Conservation (phyloP, 2,797 vertebrate species). For the Spizella passerina region DNA sequence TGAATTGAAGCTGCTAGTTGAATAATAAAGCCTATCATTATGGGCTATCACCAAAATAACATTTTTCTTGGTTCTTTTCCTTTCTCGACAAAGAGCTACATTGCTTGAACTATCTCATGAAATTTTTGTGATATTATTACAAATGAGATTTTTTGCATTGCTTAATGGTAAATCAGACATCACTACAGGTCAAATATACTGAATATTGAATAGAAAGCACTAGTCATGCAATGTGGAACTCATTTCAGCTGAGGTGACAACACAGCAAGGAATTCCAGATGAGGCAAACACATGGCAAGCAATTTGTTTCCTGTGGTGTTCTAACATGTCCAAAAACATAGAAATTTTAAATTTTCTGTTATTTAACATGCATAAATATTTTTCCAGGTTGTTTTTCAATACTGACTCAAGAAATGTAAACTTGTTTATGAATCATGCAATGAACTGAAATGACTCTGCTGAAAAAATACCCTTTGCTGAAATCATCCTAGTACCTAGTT, state of each 20-base stretch:
- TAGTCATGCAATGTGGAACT: neutral
- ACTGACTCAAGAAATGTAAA: neutral
- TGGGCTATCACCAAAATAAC: neutral
- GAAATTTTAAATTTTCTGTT: neutral
- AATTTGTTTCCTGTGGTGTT: neutral
- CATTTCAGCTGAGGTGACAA: neutral
- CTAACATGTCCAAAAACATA: neutral
- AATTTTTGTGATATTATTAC: neutral
- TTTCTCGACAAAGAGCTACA: accelerated
- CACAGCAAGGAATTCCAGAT: neutral
- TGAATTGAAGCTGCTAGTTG: neutral
- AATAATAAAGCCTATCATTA: neutral
- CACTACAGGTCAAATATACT: neutral
- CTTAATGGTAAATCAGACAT: neutral
- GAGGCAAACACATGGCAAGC: neutral
- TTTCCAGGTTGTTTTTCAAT: neutral
- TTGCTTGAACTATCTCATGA: neutral
- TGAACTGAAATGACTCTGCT: neutral
- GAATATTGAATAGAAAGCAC: neutral
- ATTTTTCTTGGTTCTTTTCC: neutral
- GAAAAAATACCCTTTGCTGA: neutral
- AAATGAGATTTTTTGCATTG: neutral
- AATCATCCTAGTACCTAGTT: neutral
- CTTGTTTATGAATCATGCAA: neutral
- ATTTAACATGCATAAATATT: neutral